Evolutionary conservation across 2,888 invertebrate genomes (phyloP).

Genomic region (Hydrotaea diabolus): DNA sequence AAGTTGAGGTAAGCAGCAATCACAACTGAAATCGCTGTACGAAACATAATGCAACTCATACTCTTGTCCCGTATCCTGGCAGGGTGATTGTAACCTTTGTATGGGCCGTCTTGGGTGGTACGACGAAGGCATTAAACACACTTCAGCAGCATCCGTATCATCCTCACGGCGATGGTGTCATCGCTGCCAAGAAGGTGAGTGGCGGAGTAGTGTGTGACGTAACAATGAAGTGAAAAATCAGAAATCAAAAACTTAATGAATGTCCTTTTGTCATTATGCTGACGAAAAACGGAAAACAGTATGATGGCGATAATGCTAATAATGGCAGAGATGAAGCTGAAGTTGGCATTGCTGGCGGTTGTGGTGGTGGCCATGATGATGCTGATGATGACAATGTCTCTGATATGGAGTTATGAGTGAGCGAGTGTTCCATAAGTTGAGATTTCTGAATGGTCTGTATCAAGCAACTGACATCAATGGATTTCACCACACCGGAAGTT

Average conservation of each 20-base stretch:
- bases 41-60: slow-evolving; percentile 54
- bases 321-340: slow-evolving; percentile 9
- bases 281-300: slow-evolving; percentile 15
- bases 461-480: slow-evolving; percentile 27
- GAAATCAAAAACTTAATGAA: slow-evolving; percentile 79
- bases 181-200: slow-evolving; percentile 8
- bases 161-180: slow-evolving; percentile 8
- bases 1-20: slow-evolving; percentile 69
- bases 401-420: background rate
- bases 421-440: slow-evolving; percentile 19
- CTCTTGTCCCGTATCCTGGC: slow-evolving; percentile 16
- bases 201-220: slow-evolving; percentile 71
- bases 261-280: slow-evolving; percentile 77
- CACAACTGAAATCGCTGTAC: slow-evolving; percentile 40
- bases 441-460: slow-evolving; percentile 2
- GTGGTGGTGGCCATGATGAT: slow-evolving; percentile 22
- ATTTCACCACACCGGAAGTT: slow-evolving; percentile 3
- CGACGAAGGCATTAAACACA: slow-evolving; percentile 21
- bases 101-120: slow-evolving; percentile 26
- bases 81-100: slow-evolving; percentile 6
- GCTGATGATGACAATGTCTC: slow-evolving; percentile 19
- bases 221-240: slow-evolving; percentile 74
- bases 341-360: slow-evolving; percentile 18
- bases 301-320: slow-evolving; percentile 41
- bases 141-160: background rate